Base-by-base conservation (phyloP, 2,888 invertebrate genomes). In the Diarsia dahlii region DNA sequence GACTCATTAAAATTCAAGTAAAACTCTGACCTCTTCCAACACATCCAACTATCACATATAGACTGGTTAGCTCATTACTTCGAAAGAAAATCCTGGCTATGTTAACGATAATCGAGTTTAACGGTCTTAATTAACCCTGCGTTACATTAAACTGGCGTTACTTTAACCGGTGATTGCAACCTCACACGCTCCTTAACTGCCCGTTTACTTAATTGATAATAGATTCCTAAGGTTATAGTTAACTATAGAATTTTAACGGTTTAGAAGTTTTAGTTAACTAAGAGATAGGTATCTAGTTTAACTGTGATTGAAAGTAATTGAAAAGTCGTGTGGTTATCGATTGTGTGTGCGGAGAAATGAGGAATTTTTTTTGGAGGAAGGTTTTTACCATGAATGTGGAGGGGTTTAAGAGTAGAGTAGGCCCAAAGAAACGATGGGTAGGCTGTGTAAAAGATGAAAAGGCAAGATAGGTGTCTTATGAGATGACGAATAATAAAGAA, bases 61-160 rank as follows among this genome's bases (percentile, higher is more conserved):
- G 63, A 18, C 39, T 23, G 13, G 12, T 54, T 34, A 28, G 20
- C 82, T 84, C 81, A 81, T 85, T 84, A 85, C 74, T 74, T 58
- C 20, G 50, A 70, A 74, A 76, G 76, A 81, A 81, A 85, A 84
- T 73, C 75, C 75, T 34, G 20, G 28, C 76, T 66, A 82, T 79
- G 85, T 72, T 74, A 78, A 76, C 69, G 69, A 78, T 83, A 87
- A 81, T 88, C 82, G 78, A 78, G 56, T 78, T 82, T 60, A 80
- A 82, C 77, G 76, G 79, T 77, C 74, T 89, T 88, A 88, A 88
- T 88, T 88, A 88, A 88, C 84, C 80, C 45, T 23, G 70, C 18
- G 80, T 83, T 76, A 65, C 73, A 81, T 77, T 81, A 88, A 86
- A 87, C 78, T 67, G 46, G 71, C 73, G 85, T 87, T 80, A 66